Evolutionary conservation across 2,888 invertebrate species (phyloP), one percentile per base, ranked within the genome.

Genomic region (Parnassius apollo): DNA sequence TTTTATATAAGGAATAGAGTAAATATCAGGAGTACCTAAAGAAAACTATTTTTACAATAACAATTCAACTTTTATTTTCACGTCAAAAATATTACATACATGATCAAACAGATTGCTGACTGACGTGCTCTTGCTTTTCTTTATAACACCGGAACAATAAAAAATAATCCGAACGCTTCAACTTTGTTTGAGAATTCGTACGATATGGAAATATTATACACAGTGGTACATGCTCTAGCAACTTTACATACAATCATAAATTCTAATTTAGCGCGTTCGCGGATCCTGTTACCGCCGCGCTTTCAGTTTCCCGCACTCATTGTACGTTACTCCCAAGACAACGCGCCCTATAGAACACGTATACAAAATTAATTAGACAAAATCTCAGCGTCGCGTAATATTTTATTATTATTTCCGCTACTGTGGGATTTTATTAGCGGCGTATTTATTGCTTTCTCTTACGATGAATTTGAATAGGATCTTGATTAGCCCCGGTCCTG

Each of bases 321-420:
- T 90, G 90, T 90, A 76, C 83, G 86, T 83, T 82, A 81, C 85
- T 88, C 91, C 88, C 91, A 85, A 91, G 90, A 88, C 90, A 83
- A 85, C 79, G 84, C 81, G 81, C 88, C 88, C 87, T 80, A 80
- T 78, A 81, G 74, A 82, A 83, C 83, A 81, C 79, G 87, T 86
- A 88, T 86, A 88, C 86, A 86, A 91, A 91, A 91, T 91, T 91
- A 91, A 91, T 91, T 91, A 91, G 88, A 86, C 86, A 83, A 90
- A 89, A 88, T 87, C 88, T 86, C 78, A 81, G 78, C 81, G 75
- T 85, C 88, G 83, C 83, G 86, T 89, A 86, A 90, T 90, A 89
- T 90, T 91, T 91, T 90, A 91, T 88, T 90, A 91, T 89, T 88
- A 91, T 88, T 88, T 88, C 83, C 83, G 82, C 80, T 82, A 83